Conservation (phyloP, 1,140 invertebrate genomes). For the Drosophila virilis region DNA sequence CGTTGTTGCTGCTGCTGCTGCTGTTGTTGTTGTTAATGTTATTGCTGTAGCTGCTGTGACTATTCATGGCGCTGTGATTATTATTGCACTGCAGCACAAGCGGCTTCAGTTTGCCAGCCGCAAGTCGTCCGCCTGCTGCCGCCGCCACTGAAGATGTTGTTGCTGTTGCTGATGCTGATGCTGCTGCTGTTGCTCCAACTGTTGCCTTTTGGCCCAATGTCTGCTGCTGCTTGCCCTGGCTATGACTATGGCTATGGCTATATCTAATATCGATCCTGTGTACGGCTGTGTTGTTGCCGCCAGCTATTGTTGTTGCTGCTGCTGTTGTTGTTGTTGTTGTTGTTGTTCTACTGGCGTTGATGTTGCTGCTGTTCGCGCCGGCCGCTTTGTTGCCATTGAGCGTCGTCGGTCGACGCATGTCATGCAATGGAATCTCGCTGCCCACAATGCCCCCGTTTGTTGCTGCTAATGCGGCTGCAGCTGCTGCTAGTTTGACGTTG, state of each 20-base stretch:
- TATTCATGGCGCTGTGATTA: constrained; percentile 30
- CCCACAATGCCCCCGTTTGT: background rate
- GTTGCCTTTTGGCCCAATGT: constrained; percentile 26
- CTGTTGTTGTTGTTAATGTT: constrained; percentile 28
- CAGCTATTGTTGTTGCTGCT: constrained; percentile 17
- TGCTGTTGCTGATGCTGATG: constrained; percentile 3
- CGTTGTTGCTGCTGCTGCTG: constrained; percentile 22
- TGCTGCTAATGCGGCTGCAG: background rate
- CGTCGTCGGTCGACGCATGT: constrained; percentile 70
- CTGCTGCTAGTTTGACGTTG: constrained; percentile 12
- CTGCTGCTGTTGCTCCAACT: constrained; percentile 1
- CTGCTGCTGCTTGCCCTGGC: constrained; percentile 14
- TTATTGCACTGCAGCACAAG: constrained; percentile 29
- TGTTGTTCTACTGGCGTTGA: constrained; percentile 17
- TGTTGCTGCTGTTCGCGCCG: constrained; percentile 41
- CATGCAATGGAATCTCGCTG: constrained; percentile 35
- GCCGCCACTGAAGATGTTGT: constrained; percentile 18
- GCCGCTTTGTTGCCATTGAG: constrained; percentile 70
- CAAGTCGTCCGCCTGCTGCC: constrained; percentile 9
- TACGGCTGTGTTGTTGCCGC: constrained; percentile 45
- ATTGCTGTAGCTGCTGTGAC: constrained; percentile 28
- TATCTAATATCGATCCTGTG: constrained; percentile 59
- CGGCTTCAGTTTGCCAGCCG: constrained; percentile 37
- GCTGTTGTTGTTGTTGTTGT: constrained; percentile 15
- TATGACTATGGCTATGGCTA: constrained; percentile 32